These are phyloP conservation scores for Brachymystax lenok DNA, from an alignment of 2,797 vertebrate species.

Conservation along the genomic window DNA sequence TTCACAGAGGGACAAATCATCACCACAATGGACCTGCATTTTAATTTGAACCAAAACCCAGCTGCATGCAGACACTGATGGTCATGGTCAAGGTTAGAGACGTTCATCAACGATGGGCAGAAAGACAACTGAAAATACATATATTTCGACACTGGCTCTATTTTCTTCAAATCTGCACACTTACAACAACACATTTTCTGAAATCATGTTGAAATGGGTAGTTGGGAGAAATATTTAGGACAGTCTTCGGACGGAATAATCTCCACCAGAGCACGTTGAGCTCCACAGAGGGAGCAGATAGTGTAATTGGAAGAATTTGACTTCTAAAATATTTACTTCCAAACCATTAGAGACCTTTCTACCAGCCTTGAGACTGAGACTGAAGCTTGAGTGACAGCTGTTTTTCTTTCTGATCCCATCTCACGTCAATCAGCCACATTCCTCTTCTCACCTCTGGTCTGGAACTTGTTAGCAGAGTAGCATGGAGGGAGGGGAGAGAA, in stretches of 20 bases:
- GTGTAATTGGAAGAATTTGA: background rate
- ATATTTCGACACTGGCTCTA: background rate
- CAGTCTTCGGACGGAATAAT: background rate
- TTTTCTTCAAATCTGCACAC: background rate
- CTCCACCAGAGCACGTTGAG: background rate
- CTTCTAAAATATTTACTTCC: background rate
- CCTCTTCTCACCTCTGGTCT: background rate
- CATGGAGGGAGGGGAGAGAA: background rate
- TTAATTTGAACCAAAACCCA: conserved; percentile 15
- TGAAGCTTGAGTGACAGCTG: conserved; percentile 21
- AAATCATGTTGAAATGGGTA: background rate
- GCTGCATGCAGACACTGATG: conserved; percentile 19
- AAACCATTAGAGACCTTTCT: background rate
- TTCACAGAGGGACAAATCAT: conserved; percentile 30
- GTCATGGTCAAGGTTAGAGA: conserved; percentile 35
- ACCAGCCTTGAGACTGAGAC: background rate
- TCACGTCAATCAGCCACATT: background rate
- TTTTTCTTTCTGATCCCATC: background rate
- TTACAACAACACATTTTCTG: background rate
- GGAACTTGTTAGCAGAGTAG: conserved; percentile 17
- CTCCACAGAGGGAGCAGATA: background rate
- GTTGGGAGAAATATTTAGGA: background rate
- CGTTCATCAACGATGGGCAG: background rate
- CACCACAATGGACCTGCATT: conserved; percentile 30
- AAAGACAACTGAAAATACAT: background rate